Conservation (phyloP, 2,797 vertebrate genomes). For the Triplophysa bombifrons region DNA sequence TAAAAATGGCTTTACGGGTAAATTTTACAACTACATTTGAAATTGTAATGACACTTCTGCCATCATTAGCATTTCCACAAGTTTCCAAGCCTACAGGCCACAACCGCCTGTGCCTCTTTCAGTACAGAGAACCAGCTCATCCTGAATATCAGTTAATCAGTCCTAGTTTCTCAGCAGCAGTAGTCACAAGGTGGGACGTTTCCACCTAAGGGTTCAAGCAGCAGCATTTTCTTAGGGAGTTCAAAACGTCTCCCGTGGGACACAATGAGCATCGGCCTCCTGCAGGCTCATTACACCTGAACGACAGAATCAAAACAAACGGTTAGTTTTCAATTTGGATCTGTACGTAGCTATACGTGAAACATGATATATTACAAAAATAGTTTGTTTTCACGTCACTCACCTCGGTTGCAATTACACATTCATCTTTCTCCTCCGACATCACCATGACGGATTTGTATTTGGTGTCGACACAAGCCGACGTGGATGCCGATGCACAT, state of each 20-base stretch:
- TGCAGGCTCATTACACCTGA: slow-evolving; percentile 86
- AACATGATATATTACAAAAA: too few species aligned
- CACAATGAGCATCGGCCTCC: slow-evolving; percentile 80
- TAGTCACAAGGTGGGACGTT: slow-evolving; percentile 87
- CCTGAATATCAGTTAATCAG: slow-evolving; percentile 88
- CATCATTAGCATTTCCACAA: slow-evolving; percentile 61
- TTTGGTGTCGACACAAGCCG: slow-evolving; percentile 90
- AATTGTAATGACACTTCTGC: slow-evolving; percentile 56
- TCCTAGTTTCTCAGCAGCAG: slow-evolving; percentile 91
- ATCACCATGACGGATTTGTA: slow-evolving; percentile 99
- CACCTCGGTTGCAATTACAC: slow-evolving; percentile 98
- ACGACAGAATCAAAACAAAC: not conserved
- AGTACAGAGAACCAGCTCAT: slow-evolving; percentile 96
- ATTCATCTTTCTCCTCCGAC: slow-evolving; percentile 97
- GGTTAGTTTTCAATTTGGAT: slow-evolving; percentile 19
- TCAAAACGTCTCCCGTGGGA: slow-evolving; percentile 85
- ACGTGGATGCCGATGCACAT: slow-evolving; percentile 76
- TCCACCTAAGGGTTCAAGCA: slow-evolving; percentile 90
- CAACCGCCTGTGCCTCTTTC: slow-evolving; percentile 81
- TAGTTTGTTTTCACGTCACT: slow-evolving; percentile 57
- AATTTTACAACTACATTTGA: slow-evolving; percentile 66
- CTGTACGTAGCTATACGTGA: not conserved
- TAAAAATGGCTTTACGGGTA: slow-evolving; percentile 62
- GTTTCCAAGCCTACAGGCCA: slow-evolving; percentile 76
- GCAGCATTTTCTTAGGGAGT: slow-evolving; percentile 88